Percentiles rank a stretch among this genome's conserved stretches.
Evolutionary conservation across 2,797 vertebrate genomes (phyloP).

Genomic region (Lophius americanus): DNA sequence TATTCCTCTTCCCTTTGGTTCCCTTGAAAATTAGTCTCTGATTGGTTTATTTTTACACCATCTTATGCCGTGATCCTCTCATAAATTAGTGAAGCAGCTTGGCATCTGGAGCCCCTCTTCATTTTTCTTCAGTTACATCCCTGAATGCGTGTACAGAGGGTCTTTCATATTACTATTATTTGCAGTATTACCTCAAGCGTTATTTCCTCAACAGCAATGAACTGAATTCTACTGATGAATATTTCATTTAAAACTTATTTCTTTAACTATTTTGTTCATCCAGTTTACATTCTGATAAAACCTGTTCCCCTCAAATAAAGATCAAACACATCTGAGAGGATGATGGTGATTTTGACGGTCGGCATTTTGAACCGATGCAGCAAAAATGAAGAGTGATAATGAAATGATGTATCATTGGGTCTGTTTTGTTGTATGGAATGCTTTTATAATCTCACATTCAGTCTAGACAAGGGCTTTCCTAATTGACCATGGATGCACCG

Average conservation of each 20-base stretch:
- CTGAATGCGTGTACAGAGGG: not conserved
- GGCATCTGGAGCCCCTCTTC: slow-evolving; percentile 37
- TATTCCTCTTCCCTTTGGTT: slow-evolving; percentile 41
- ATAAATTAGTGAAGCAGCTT: slow-evolving; percentile 59
- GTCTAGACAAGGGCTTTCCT: slow-evolving; percentile 54
- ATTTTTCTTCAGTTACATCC: slow-evolving; percentile 41
- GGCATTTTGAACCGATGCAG: too few relatives aligned
- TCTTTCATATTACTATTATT: slow-evolving; percentile 31
- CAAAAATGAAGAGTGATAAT: too few relatives aligned
- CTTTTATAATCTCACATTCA: slow-evolving; percentile 30
- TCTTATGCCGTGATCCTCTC: slow-evolving; percentile 43
- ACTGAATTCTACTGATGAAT: slow-evolving; percentile 1
- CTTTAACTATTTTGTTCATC: slow-evolving; percentile 6
- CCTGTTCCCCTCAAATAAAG: slow-evolving; percentile 12
- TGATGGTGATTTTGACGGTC: slow-evolving; percentile 21
- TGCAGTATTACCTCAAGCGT: slow-evolving; percentile 23
- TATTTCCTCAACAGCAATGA: slow-evolving; percentile 22
- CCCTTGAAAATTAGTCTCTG: slow-evolving; percentile 29
- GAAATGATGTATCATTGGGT: too few relatives aligned
- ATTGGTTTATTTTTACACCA: slow-evolving; percentile 61
- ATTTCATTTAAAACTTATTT: slow-evolving; percentile 11
- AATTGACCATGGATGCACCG: slow-evolving; percentile 32
- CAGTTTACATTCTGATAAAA: slow-evolving; percentile 18
- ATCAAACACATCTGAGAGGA: slow-evolving; percentile 6
- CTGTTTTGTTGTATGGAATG: not conserved